These are phyloP conservation scores for Sinosuthora webbiana DNA, from an alignment of 2,113 vertebrate genomes.

Conservation along the genomic window DNA sequence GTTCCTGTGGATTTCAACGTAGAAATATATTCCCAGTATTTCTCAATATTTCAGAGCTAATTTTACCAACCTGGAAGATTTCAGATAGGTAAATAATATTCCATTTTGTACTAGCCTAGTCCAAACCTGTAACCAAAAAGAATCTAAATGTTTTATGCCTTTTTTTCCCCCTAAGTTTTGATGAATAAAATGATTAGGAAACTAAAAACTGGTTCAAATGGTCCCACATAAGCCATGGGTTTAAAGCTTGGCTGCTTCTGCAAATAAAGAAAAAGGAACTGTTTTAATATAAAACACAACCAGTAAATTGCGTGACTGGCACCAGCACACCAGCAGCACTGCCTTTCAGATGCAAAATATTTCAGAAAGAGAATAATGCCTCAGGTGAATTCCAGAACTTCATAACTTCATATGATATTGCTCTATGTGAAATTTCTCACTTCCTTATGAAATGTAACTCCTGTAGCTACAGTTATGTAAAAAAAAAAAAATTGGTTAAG, in stretches of 20 bases:
- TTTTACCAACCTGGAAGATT: not conserved
- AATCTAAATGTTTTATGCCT: not conserved
- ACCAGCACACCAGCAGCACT: not conserved
- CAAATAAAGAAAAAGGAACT: not conserved
- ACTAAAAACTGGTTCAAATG: not conserved
- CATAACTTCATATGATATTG: not conserved
- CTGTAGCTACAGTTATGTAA: not conserved
- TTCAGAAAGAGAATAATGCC: not conserved
- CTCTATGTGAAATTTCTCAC: not conserved
- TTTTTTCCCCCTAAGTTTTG: not conserved
- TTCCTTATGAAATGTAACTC: not conserved
- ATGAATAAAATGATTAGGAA: not conserved
- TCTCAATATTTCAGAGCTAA: not conserved
- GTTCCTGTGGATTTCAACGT: not conserved
- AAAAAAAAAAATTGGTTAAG: not conserved
- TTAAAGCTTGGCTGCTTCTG: not conserved
- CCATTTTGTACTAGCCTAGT: not conserved
- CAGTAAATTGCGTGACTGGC: not conserved
- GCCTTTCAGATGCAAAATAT: not conserved
- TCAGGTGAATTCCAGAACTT: not conserved
- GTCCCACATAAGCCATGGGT: not conserved
- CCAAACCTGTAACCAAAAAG: not conserved
- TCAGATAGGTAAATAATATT: not conserved
- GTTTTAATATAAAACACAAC: not conserved
- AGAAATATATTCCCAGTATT: not conserved